Evolutionary conservation across 2,797 vertebrate genomes (phyloP), one percentile per base, ranked within the genome.

Genomic region (Microctenopoma steveboyesi): DNA sequence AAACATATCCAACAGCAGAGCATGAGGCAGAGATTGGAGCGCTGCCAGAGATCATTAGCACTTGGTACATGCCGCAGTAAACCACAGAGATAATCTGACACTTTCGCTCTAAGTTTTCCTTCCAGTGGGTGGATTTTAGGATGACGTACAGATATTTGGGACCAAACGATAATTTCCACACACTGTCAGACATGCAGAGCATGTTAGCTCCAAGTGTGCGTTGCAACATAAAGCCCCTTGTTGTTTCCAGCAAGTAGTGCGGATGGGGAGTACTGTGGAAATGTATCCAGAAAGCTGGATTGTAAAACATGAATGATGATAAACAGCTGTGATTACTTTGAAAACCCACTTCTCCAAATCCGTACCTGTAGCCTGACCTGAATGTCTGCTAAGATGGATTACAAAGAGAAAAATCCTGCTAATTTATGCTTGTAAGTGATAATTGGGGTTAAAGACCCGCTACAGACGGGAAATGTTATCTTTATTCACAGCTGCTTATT

Each of bases 31-130:
- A 33, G 39, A 43, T 70, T 69, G 68, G 64, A 64, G 45, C 54
- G 2, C 28, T 4, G 54, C 62, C 76, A 78, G 67, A 66, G 67
- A 72, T 69, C 64, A 74, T 74, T 69, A 76, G 43, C n/a, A 27
- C 62, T 64, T 10, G 51, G 30, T 67, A 45, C 54, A 53, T 40
- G 48, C 45, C 9, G 61, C 75, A 68, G 35, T 58, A 59, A 76
- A 63, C 52, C n/a, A 18, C 51, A 1, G 67, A 72, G 65, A 64
- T 42, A 35, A 42, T 58, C 30, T 69, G 60, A 63, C 64, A 48
- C 57, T 51, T 55, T 50, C 58, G 62, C 27, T 64, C 72, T 51
- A 37, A n/a, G 35, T 55, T 52, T 11, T 42, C 40, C 59, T 8
- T 22, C 22, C 47, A 68, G 28, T 45, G 49, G 46, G 16, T 40